Conservation (phyloP, 2,113 vertebrate genomes). For the Anarhynchus alexandrinus region DNA sequence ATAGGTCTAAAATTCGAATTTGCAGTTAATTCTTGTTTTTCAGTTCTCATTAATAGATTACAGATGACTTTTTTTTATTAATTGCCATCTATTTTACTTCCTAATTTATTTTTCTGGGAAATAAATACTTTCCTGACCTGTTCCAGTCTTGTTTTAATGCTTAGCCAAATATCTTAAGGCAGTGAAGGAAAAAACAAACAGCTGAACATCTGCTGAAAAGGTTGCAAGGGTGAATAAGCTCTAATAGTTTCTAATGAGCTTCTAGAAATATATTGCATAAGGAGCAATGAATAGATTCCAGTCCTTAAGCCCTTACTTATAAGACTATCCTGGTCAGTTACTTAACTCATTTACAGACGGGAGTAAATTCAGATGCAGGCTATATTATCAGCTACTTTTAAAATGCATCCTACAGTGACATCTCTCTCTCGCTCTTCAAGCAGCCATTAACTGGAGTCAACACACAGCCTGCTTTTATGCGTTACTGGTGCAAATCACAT, state of each 20-base stretch:
- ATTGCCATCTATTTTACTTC: not conserved
- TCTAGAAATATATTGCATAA: not conserved
- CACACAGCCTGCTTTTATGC: not conserved
- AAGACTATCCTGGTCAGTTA: not conserved
- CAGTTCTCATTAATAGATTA: not conserved
- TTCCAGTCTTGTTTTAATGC: constrained; percentile 1
- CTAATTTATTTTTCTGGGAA: constrained; percentile 26
- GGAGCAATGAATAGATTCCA: not conserved
- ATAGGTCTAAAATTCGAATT: not conserved
- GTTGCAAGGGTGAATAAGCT: constrained; percentile 63
- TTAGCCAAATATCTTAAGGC: constrained; percentile 53
- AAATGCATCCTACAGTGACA: constrained; percentile 6
- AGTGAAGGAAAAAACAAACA: constrained; percentile 46
- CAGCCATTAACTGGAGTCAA: not conserved
- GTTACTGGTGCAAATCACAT: not conserved
- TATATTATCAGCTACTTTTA: constrained; percentile 31
- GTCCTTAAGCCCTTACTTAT: constrained; percentile 28
- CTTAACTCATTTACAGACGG: constrained; percentile 23
- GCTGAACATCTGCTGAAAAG: constrained; percentile 53
- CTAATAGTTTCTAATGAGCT: constrained; percentile 42
- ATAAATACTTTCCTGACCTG: constrained; percentile 11
- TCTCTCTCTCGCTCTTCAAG: constrained; percentile 15
- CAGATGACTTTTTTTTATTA: not conserved
- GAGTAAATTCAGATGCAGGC: constrained; percentile 31
- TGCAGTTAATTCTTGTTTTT: not conserved